These are phyloP conservation scores for Tachina lurida DNA, from an alignment of 2,888 invertebrate genomes.

Conservation along the genomic window DNA sequence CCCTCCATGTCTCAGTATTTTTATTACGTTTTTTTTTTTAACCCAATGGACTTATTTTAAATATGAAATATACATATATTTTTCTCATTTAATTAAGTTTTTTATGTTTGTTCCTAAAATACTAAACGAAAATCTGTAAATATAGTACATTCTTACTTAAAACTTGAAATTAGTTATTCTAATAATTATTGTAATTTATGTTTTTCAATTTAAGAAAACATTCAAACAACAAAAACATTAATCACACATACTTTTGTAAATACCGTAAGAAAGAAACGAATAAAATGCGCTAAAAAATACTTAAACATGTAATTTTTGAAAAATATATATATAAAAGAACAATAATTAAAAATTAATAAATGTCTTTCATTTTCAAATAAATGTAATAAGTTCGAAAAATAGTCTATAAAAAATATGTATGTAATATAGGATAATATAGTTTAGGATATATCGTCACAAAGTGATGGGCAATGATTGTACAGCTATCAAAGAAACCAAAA, in stretches of 20 bases:
- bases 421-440: too few species aligned
- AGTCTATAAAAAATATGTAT: too few species aligned
- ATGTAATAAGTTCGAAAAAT: too few species aligned
- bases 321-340: not conserved
- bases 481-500: too few species aligned
- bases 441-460: too few species aligned
- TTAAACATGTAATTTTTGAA: constrained; percentile 33
- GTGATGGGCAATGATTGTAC: too few species aligned
- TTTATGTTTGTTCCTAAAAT: constrained; percentile 11
- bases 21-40: constrained; percentile 11
- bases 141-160: constrained; percentile 33
- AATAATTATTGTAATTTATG: constrained; percentile 3
- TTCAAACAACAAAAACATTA: constrained; percentile 23
- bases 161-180: constrained; percentile 5
- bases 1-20: constrained; percentile 43
- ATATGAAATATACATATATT: not conserved
- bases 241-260: constrained; percentile 56
- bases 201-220: constrained; percentile 41
- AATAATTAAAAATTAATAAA: not conserved
- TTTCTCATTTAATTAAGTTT: constrained; percentile 15
- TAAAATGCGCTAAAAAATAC: constrained; percentile 14
- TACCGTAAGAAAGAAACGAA: constrained; percentile 31
- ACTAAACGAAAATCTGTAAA: constrained; percentile 33
- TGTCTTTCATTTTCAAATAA: too few species aligned
- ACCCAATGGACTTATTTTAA: not conserved